phyloP scores from a whole-genome alignment of 2,888 invertebrate genomes.

The Trichogramma dendrolimi region DNA sequence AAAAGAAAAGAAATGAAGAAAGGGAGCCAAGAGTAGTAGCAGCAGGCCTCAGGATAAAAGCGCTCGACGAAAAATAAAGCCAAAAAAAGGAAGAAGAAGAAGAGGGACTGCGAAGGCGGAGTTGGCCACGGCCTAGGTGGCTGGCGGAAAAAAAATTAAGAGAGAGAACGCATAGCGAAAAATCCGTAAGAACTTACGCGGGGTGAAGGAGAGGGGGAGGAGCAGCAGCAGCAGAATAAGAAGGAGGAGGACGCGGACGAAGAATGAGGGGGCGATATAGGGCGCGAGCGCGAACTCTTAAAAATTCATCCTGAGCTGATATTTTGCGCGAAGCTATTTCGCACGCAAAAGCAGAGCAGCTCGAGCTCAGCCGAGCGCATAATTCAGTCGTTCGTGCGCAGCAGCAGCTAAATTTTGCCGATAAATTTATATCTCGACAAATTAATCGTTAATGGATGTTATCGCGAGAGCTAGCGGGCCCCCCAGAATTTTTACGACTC shows the following conservation, averaged over 20 bases:
- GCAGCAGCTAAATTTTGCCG: slow-evolving; percentile 18
- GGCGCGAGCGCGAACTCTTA: slow-evolving; percentile 21
- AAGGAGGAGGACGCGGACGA: slow-evolving; percentile 4
- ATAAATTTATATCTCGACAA: slow-evolving; percentile 24
- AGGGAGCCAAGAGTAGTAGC: too few relatives aligned
- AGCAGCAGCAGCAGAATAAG: neutral
- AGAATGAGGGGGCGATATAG: neutral
- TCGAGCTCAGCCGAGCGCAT: neutral
- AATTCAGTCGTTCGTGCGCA: slow-evolving; percentile 9
- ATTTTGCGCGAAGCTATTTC: slow-evolving; percentile 24
- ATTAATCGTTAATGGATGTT: slow-evolving; percentile 26
- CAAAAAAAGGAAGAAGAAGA: too few relatives aligned
- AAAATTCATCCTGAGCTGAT: slow-evolving; percentile 23
- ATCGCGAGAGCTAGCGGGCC: neutral
- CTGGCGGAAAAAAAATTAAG: too few relatives aligned
- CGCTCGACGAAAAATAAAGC: too few relatives aligned
- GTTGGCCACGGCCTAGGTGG: too few relatives aligned
- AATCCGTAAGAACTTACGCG: too few relatives aligned
- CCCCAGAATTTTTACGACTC: too few relatives aligned
- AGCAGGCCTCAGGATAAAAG: too few relatives aligned
- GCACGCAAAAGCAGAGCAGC: neutral
- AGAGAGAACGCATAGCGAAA: too few relatives aligned
- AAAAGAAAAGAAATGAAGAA: too few relatives aligned
- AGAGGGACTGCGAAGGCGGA: too few relatives aligned
- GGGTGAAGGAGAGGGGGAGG: neutral